These are phyloP conservation scores for Odontamblyopus lacepedii DNA, from an alignment of 2,797 vertebrate species.

Conservation along the genomic window DNA sequence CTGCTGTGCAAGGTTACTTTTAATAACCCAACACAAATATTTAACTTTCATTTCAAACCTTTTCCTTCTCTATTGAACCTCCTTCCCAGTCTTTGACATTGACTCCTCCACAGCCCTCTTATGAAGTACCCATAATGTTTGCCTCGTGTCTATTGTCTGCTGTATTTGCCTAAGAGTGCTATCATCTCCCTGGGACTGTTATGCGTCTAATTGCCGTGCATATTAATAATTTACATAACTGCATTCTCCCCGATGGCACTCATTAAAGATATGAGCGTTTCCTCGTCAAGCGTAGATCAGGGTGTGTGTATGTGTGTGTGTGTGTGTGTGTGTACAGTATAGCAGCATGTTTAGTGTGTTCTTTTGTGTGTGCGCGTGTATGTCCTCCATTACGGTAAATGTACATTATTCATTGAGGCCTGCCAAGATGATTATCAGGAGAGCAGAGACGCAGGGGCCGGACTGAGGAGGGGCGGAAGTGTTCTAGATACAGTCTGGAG, in stretches of 20 bases:
- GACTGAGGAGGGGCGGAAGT: slow-evolving; percentile 36
- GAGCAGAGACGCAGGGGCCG: slow-evolving; percentile 39
- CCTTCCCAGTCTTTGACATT: not conserved
- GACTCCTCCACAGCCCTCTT: not conserved
- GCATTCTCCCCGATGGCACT: slow-evolving; percentile 59
- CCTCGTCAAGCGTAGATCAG: slow-evolving; percentile 6
- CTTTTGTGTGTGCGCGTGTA: slow-evolving; percentile 33
- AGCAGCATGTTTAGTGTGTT: not conserved
- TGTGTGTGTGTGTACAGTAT: not conserved
- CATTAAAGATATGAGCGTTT: slow-evolving; percentile 62
- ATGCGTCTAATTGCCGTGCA: slow-evolving; percentile 68
- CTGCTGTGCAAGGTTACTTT: too few species aligned
- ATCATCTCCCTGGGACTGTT: slow-evolving; percentile 55
- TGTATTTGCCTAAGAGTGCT: slow-evolving; percentile 20
- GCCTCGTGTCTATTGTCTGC: slow-evolving; percentile 10
- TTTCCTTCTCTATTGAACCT: not conserved
- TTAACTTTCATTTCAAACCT: not conserved
- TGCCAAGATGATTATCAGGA: slow-evolving; percentile 65
- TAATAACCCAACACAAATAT: too few species aligned
- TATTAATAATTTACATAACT: slow-evolving; percentile 68
- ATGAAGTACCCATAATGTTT: not conserved
- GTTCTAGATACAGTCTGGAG: slow-evolving; percentile 17
- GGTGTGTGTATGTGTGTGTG: not conserved
- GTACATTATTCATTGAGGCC: slow-evolving; percentile 67
- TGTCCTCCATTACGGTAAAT: slow-evolving; percentile 63